A percentile compares a stretch with the other conserved stretches of the same genome.
Evolutionary conservation across 2,797 vertebrate genomes (phyloP).

Genomic region (Xenopus petersii): DNA sequence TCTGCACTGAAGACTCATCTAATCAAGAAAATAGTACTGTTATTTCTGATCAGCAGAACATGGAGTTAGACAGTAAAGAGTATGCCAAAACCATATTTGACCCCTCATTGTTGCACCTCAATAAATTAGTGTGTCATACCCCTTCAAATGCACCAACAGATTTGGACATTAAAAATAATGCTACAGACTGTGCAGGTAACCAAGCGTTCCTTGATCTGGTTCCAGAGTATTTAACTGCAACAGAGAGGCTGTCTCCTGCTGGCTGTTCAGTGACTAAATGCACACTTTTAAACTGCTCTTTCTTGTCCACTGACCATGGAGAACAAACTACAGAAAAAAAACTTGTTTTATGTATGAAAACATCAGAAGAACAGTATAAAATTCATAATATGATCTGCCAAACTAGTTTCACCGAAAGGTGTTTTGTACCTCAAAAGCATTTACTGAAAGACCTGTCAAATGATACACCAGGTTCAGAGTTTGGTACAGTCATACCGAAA

Average conservation of each 20-base stretch:
- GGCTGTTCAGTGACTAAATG: conserved; percentile 48
- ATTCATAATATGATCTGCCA: conserved; percentile 54
- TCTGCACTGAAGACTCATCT: conserved; percentile 81
- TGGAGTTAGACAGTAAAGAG: conserved; percentile 64
- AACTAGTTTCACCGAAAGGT: conserved; percentile 57
- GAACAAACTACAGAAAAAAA: conserved; percentile 60
- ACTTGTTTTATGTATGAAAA: conserved; percentile 54
- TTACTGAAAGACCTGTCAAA: conserved; percentile 60
- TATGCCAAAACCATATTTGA: conserved; percentile 58
- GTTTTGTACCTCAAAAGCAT: conserved; percentile 62
- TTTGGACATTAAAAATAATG: not conserved
- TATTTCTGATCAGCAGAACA: conserved; percentile 58
- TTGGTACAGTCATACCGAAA: conserved; percentile 56
- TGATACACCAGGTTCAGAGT: conserved; percentile 62
- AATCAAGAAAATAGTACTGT: conserved; percentile 60
- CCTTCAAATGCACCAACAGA: conserved; percentile 35
- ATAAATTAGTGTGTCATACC: conserved; percentile 43
- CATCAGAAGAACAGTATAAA: conserved; percentile 53
- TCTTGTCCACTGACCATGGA: conserved; percentile 56
- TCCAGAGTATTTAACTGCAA: not conserved
- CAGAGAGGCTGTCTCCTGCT: not conserved
- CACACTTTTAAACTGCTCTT: conserved; percentile 58
- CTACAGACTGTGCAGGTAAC: conserved; percentile 55
- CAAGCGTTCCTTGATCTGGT: not conserved
- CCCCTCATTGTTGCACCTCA: conserved; percentile 53